A percentile compares a stretch with the other conserved stretches of the same genome.
Evolutionary conservation across 1,140 invertebrate genomes (phyloP).

Genomic region (Drosophila bipectinata): DNA sequence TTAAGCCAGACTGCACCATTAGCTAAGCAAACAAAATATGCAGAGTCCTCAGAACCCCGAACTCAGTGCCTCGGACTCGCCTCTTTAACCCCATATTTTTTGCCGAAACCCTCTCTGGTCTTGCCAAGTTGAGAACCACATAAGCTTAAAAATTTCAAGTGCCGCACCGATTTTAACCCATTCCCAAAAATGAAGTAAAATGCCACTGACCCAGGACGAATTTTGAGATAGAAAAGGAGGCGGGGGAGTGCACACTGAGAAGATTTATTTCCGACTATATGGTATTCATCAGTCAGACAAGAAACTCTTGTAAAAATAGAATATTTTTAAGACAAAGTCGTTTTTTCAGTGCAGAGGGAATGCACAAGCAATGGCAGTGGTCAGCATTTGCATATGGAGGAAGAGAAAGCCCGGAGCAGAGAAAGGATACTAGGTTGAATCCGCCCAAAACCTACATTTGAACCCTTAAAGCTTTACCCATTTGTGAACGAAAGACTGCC

Average conservation of each 20-base stretch:
- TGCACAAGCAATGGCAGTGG: constrained; percentile 7
- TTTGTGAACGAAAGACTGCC: not conserved
- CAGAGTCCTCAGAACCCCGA: not conserved
- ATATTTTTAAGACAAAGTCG: too few relatives aligned
- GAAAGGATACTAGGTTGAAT: not conserved
- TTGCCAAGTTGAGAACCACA: constrained; percentile 22
- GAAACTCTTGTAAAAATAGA: too few relatives aligned
- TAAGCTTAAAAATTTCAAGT: constrained; percentile 44
- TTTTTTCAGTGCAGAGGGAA: not conserved
- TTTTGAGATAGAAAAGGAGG: not conserved
- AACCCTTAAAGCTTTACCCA: not conserved
- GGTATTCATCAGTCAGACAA: too few relatives aligned
- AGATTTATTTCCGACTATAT: not conserved
- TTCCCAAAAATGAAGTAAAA: constrained; percentile 47
- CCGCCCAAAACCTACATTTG: not conserved
- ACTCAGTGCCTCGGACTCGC: too few relatives aligned
- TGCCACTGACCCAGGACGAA: constrained; percentile 47
- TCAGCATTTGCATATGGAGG: constrained; percentile 44
- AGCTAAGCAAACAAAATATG: constrained; percentile 40
- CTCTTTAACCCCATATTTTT: not conserved
- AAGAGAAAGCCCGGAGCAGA: not conserved
- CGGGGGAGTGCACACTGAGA: not conserved
- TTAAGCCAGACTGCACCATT: constrained; percentile 31
- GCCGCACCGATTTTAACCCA: constrained; percentile 14
- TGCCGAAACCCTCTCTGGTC: not conserved